These are phyloP conservation scores for Macaria notata DNA, from an alignment of 2,888 invertebrate species.

Conservation along the genomic window DNA sequence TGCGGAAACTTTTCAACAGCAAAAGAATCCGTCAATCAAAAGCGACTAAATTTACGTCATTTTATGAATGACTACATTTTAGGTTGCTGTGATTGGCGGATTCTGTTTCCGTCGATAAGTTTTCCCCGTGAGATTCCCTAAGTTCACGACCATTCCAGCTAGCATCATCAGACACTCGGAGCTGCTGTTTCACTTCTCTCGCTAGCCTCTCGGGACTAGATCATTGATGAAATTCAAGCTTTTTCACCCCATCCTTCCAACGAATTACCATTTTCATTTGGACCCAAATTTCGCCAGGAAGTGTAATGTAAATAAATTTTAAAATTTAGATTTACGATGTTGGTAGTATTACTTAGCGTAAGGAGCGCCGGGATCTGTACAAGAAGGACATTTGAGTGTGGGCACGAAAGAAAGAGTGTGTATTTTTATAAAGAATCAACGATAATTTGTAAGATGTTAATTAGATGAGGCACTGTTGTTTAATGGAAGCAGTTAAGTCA, in stretches of 20 bases:
- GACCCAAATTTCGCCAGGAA: slow-evolving; percentile 62
- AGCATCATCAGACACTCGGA: slow-evolving; percentile 26
- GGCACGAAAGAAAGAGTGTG: slow-evolving; percentile 62
- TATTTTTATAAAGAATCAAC: slow-evolving; percentile 76
- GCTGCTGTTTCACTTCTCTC: slow-evolving; percentile 44
- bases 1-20: too few relatives aligned
- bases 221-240: slow-evolving; percentile 81
- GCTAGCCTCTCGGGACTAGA: slow-evolving; percentile 39
- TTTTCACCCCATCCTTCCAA: slow-evolving; percentile 57
- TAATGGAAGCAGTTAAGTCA: slow-evolving; percentile 21
- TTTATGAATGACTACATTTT: too few relatives aligned
- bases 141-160: slow-evolving; percentile 28
- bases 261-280: slow-evolving; percentile 46
- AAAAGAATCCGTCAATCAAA: too few relatives aligned
- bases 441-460: slow-evolving; percentile 71
- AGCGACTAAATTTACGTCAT: too few relatives aligned
- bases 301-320: slow-evolving; percentile 71
- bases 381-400: slow-evolving; percentile 44
- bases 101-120: too few relatives aligned
- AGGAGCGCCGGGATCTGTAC: slow-evolving; percentile 66
- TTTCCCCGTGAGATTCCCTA: too few relatives aligned
- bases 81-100: too few relatives aligned
- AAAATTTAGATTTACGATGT: slow-evolving; percentile 57
- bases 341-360: slow-evolving; percentile 66
- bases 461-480: slow-evolving; percentile 48